Base-by-base conservation (phyloP, 2,113 vertebrate genomes). In the Ahaetulla prasina region DNA sequence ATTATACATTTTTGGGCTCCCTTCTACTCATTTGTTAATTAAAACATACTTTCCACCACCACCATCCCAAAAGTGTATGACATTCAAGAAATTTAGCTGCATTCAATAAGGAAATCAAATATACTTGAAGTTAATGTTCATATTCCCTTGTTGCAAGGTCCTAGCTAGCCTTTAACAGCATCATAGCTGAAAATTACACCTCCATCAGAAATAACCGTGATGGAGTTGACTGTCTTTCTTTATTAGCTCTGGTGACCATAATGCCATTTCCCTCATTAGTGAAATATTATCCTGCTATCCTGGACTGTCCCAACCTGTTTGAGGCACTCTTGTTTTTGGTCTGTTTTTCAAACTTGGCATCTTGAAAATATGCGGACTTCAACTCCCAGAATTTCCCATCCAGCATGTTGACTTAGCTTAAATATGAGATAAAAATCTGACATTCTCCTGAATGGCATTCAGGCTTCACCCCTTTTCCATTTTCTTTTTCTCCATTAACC, bases 81-180 rank as follows among this genome's bases (percentile, higher is more conserved):
- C 35, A 80, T 80, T 80, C 23, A 49, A 96, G 93, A 94, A 93
- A 94, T 91, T 95, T 97, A 96, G 96, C 94, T 94, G 93, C 91
- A 80, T 80, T 39, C 95, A 95, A 94, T 86, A 94, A 96, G 96
- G 95, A 96, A 96, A 95, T 89, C 93, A 94, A 95, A 96, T 94
- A 80, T 95, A 92, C 94, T 92, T 95, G 18, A 93, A 94, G 94
- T 95, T 95, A 92, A 96, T 97, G 97, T 97, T 96, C 96, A 95
- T 93, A 88, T 96, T 94, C 95, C 94, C 94, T 95, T 94, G 95
- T 92, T 95, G 92, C 89, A 50, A 25, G 91, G 90, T 93, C 95
- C 96, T 91, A 90, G 92, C 96, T 92, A 90, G 97, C 96, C 96
- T 0, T 25, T 88, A 57, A 94, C 80, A 96, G 96, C 7, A 50